Percentiles rank a stretch among this genome's conserved stretches.
These are phyloP conservation scores for Leptopilina syphax DNA, from an alignment of 2,888 invertebrate species.

Conservation along the genomic window DNA sequence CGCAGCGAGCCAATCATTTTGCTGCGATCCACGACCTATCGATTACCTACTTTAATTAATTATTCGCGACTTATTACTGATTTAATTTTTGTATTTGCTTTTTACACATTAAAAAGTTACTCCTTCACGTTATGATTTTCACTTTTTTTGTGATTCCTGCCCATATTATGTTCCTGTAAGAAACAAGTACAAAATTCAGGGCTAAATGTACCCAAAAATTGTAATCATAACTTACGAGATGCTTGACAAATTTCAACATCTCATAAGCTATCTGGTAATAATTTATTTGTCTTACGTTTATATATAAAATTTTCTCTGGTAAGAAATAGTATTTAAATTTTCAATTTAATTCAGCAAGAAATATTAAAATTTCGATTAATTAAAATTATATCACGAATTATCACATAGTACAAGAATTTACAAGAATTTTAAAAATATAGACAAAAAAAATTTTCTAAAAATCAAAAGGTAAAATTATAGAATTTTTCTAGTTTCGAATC, in stretches of 20 bases:
- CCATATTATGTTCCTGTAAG: slow-evolving; percentile 50
- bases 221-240: background rate
- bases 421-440: background rate
- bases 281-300: slow-evolving; percentile 3
- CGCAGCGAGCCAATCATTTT: slow-evolving; percentile 76
- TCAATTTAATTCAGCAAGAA: background rate
- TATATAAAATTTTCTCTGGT: background rate
- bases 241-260: background rate
- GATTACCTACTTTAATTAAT: slow-evolving; percentile 76
- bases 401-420: slow-evolving; percentile 23
- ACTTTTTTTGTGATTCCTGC: slow-evolving; percentile 52
- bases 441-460: background rate
- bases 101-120: slow-evolving; percentile 52
- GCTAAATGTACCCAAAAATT: background rate
- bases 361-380: slow-evolving; percentile 11
- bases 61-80: slow-evolving; percentile 72
- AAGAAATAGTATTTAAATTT: background rate
- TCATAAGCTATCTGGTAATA: background rate
- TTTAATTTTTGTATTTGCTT: slow-evolving; percentile 68
- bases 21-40: slow-evolving; percentile 76
- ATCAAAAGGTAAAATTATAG: background rate
- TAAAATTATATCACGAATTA: slow-evolving; percentile 18
- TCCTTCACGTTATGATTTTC: slow-evolving; percentile 52
- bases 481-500: slow-evolving; percentile 24
- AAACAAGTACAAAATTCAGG: background rate